Conservation (phyloP, 35 echinoderm and acorn worm genomes). For the Hemicentrotus pulcherrimus region DNA sequence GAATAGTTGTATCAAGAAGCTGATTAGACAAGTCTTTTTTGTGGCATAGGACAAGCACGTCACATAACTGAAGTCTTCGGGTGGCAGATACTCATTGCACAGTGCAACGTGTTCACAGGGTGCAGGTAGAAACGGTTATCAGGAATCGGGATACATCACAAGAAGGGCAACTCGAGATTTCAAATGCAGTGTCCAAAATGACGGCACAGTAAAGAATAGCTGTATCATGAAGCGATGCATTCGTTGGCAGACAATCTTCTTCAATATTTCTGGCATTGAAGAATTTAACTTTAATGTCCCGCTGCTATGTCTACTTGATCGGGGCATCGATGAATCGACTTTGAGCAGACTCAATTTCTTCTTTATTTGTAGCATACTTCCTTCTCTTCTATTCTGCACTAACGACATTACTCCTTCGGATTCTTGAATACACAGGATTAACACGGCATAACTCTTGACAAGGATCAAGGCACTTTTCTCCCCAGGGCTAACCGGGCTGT, state of each 20-base stretch:
- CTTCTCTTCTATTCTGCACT: not conserved
- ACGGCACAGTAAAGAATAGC: not conserved
- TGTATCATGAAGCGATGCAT: not conserved
- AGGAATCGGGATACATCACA: not conserved
- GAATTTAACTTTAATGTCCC: not conserved
- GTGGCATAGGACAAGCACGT: not conserved
- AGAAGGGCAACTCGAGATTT: not conserved
- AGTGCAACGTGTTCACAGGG: not conserved
- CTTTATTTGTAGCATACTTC: not conserved
- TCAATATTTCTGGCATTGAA: not conserved
- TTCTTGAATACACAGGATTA: not conserved
- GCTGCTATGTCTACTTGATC: not conserved
- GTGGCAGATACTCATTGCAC: not conserved
- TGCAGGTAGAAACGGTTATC: not conserved
- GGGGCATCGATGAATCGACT: not conserved
- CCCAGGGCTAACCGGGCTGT: constrained; percentile 35
- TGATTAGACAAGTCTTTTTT: not conserved
- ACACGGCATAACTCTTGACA: not conserved
- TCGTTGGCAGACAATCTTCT: not conserved
- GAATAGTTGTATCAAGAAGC: not conserved
- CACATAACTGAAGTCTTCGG: not conserved
- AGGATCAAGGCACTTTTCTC: constrained; percentile 28
- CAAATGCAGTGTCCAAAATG: not conserved
- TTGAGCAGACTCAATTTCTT: not conserved
- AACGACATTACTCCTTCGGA: not conserved